These are phyloP conservation scores for Catharus fuscescens DNA, from an alignment of 2,113 vertebrate genomes.

Conservation along the genomic window DNA sequence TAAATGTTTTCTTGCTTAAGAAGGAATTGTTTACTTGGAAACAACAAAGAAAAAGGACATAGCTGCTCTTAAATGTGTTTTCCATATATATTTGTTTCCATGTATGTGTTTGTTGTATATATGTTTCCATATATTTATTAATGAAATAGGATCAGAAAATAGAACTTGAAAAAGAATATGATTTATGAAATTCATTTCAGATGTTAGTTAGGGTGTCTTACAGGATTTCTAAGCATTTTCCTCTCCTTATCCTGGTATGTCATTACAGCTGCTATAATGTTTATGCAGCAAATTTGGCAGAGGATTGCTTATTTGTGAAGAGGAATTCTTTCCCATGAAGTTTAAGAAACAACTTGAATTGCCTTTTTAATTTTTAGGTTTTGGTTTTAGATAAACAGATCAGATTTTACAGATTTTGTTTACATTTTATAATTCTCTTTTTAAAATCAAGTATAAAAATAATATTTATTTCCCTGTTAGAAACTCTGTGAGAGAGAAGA, in stretches of 20 bases:
- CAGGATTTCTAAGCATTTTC: background rate
- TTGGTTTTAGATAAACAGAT: background rate
- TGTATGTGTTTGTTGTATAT: background rate
- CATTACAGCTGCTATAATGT: background rate
- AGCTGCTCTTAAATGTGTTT: background rate
- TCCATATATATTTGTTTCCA: background rate
- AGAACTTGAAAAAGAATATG: background rate
- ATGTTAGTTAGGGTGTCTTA: background rate
- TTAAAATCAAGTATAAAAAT: slow-evolving; percentile 7
- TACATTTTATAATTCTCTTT: background rate
- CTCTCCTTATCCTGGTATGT: background rate
- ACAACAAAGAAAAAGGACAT: background rate
- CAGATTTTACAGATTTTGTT: background rate
- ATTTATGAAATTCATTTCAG: background rate
- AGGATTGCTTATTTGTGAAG: background rate
- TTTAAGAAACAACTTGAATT: background rate
- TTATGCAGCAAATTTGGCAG: background rate
- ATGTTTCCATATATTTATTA: background rate
- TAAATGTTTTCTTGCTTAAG: background rate
- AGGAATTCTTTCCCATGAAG: background rate
- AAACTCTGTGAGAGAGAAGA: background rate
- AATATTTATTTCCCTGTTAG: background rate
- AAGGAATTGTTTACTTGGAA: background rate
- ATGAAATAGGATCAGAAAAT: background rate
- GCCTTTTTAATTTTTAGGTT: background rate